Conservation (phyloP, 2,888 invertebrate genomes). For the Anoplius nigerrimus region DNA sequence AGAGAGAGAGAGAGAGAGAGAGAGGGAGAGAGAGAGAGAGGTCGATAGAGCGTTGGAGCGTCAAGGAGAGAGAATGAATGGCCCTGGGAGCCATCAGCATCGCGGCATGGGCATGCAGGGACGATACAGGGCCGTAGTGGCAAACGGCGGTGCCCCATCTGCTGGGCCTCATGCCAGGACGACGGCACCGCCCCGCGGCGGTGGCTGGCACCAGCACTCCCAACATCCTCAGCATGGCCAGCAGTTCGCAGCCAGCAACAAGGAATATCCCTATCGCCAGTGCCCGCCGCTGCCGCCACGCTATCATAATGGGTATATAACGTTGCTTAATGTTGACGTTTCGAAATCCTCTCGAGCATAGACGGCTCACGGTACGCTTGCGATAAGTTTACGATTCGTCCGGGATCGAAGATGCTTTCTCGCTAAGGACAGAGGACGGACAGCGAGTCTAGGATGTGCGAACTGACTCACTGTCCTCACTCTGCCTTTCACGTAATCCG, state of each 20-base stretch:
- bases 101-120: conserved; percentile 66
- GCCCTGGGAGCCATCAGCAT: conserved; percentile 65
- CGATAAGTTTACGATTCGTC: too few species aligned
- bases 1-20: conserved; percentile 9
- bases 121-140: conserved; percentile 62
- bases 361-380: conserved; percentile 5
- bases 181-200: conserved; percentile 56
- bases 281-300: conserved; percentile 59
- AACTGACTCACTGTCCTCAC: too few species aligned
- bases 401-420: too few species aligned
- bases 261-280: conserved; percentile 69
- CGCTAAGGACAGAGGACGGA: too few species aligned
- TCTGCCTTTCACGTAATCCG: too few species aligned
- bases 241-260: conserved; percentile 61
- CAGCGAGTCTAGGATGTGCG: too few species aligned
- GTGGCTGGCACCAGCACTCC: conserved; percentile 62
- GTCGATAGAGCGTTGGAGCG: conserved; percentile 1
- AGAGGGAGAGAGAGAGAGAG: conserved; percentile 15
- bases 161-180: conserved; percentile 60
- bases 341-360: conserved; percentile 5
- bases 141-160: conserved; percentile 42
- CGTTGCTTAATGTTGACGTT: neutral
- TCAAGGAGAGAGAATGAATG: conserved; percentile 47
- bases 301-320: conserved; percentile 66
- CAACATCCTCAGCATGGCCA: conserved; percentile 56